phyloP scores from a whole-genome alignment of 2,888 invertebrate species.

The Cephalotes varians region DNA sequence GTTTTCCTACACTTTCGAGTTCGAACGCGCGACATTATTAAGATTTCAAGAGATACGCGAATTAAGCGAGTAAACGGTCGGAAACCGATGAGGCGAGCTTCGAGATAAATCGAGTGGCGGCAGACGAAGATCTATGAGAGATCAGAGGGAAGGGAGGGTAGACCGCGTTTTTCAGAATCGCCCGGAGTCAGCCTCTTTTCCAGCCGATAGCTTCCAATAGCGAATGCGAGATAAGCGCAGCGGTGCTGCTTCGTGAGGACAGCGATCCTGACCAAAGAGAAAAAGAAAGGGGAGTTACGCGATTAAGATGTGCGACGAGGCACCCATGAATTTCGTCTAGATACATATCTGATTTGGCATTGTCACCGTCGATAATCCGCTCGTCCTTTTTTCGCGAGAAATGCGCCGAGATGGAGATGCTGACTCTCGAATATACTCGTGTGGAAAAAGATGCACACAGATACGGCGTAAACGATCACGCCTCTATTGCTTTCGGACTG shows the following conservation, averaged over 20 bases:
- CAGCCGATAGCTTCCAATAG: conserved; percentile 30
- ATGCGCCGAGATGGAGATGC: conserved; percentile 19
- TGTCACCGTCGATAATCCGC: conserved; percentile 70
- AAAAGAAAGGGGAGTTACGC: conserved; percentile 56
- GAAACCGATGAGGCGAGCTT: conserved; percentile 43
- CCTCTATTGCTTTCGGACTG: neutral
- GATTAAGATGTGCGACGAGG: conserved; percentile 72
- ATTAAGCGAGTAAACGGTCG: conserved; percentile 48
- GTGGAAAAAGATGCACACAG: neutral
- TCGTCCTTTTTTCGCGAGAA: conserved; percentile 21
- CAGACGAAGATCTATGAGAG: conserved; percentile 42
- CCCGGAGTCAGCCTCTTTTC: neutral
- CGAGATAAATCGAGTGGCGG: conserved; percentile 52
- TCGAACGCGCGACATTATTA: conserved; percentile 32
- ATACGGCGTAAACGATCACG: neutral
- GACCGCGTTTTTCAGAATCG: conserved; percentile 46
- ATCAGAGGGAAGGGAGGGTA: neutral
- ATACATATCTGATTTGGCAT: conserved; percentile 72
- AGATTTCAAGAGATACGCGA: conserved; percentile 52
- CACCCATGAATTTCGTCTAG: conserved; percentile 68
- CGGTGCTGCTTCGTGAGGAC: conserved; percentile 52
- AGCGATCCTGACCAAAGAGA: neutral
- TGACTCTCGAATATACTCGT: neutral
- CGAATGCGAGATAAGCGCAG: conserved; percentile 35
- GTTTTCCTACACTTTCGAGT: conserved; percentile 10